Conservation (phyloP, 2,888 invertebrate genomes). For the Liodrosophila aerea region DNA sequence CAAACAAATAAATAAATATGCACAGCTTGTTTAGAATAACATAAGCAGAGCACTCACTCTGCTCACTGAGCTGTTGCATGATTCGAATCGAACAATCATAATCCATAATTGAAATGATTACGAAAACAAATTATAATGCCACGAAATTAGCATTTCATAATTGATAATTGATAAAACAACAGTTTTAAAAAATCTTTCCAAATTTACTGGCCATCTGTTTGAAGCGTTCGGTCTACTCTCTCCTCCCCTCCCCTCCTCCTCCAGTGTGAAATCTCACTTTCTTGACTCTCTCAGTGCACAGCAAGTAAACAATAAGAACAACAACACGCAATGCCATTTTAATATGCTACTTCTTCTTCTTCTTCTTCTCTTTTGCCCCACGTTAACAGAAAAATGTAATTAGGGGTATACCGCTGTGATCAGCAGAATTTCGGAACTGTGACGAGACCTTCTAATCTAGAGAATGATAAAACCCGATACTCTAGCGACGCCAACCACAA, state of each 20-base stretch:
- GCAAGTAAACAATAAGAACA: not conserved
- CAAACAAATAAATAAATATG: slow-evolving; percentile 4
- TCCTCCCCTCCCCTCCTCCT: not conserved
- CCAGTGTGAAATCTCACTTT: not conserved
- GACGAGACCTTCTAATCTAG: slow-evolving; percentile 73
- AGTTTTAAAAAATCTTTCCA: slow-evolving; percentile 17
- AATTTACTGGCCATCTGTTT: slow-evolving; percentile 14
- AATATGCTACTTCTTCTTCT: slow-evolving; percentile 10
- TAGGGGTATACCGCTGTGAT: slow-evolving; percentile 76
- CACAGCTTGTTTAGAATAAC: slow-evolving; percentile 8
- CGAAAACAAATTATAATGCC: slow-evolving; percentile 27
- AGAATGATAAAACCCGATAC: slow-evolving; percentile 66
- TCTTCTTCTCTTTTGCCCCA: slow-evolving; percentile 19
- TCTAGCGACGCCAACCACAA: slow-evolving; percentile 31
- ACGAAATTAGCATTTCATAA: slow-evolving; percentile 21
- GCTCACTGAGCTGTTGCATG: not conserved
- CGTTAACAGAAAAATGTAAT: slow-evolving; percentile 57
- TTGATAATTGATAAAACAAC: slow-evolving; percentile 28
- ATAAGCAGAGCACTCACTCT: not conserved
- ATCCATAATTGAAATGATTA: slow-evolving; percentile 24
- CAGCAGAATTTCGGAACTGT: slow-evolving; percentile 71
- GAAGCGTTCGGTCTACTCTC: slow-evolving; percentile 1
- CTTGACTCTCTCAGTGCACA: slow-evolving; percentile 9
- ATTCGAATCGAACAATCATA: slow-evolving; percentile 14
- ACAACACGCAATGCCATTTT: slow-evolving; percentile 51